Conservation (phyloP, 2,888 invertebrate genomes). For the Micropterix aruncella region DNA sequence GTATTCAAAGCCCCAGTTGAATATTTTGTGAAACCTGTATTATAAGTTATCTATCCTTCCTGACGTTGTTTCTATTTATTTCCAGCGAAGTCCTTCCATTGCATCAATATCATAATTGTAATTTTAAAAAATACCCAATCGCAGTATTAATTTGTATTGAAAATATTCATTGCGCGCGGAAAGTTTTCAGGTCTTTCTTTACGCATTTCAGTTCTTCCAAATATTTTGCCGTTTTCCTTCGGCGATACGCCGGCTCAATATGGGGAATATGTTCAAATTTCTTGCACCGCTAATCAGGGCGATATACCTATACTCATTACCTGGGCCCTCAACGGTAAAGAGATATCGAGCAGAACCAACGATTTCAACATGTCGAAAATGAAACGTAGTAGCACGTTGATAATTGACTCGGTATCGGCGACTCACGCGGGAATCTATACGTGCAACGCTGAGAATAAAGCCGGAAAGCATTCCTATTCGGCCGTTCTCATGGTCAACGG, state of each 20-base stretch:
- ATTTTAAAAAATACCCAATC: not conserved
- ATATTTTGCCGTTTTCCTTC: slow-evolving; percentile 50
- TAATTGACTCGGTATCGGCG: slow-evolving; percentile 49
- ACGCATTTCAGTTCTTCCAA: slow-evolving; percentile 43
- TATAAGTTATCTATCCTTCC: too few relatives aligned
- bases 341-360: slow-evolving; percentile 32
- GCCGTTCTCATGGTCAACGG: slow-evolving; percentile 42
- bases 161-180: too few relatives aligned
- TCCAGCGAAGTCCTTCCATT: not conserved
- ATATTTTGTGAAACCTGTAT: too few relatives aligned
- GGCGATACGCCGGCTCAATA: slow-evolving; percentile 46
- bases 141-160: too few relatives aligned
- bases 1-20: slow-evolving; percentile 39
- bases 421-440: slow-evolving; percentile 49
- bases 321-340: slow-evolving; percentile 54
- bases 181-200: too few relatives aligned
- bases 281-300: slow-evolving; percentile 48
- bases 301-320: slow-evolving; percentile 57
- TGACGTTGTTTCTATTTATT: too few relatives aligned
- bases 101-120: slow-evolving; percentile 2
- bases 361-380: slow-evolving; percentile 30
- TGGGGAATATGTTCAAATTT: slow-evolving; percentile 47
- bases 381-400: slow-evolving; percentile 43
- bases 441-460: slow-evolving; percentile 41
- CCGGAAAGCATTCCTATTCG: slow-evolving; percentile 36